Conservation (phyloP, 2,797 vertebrate genomes). For the Bovichtus diacanthus region DNA sequence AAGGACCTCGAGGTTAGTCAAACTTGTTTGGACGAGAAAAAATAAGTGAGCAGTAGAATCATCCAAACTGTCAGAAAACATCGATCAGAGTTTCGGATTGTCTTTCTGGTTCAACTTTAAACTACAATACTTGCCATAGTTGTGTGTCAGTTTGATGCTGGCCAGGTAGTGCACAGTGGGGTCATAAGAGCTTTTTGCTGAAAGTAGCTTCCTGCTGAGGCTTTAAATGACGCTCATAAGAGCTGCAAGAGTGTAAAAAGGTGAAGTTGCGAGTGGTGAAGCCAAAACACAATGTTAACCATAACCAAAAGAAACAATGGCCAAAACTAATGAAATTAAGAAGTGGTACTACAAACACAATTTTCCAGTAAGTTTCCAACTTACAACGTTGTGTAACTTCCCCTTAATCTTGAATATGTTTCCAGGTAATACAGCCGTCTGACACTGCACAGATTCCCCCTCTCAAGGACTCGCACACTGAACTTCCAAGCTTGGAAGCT, state of each 20-base stretch:
- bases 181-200: background rate
- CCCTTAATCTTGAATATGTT: background rate
- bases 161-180: background rate
- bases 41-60: background rate
- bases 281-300: background rate
- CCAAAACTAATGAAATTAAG: background rate
- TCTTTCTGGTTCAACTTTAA: background rate
- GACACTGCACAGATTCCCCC: conserved; percentile 2
- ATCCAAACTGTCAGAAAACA: background rate
- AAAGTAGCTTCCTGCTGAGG: background rate
- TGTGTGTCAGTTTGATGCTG: background rate
- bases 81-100: background rate
- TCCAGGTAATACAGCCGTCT: conserved; percentile 12
- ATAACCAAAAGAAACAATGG: background rate
- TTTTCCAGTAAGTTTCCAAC: background rate
- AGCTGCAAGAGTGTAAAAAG: background rate
- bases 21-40: background rate
- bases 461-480: conserved; percentile 6
- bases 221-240: background rate
- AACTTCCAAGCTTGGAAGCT: conserved; percentile 11
- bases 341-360: background rate
- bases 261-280: background rate
- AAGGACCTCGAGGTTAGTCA: background rate
- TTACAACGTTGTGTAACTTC: background rate
- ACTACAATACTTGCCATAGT: background rate